Evolutionary conservation across 2,113 vertebrate genomes (phyloP), one percentile per base, ranked within the genome.

Genomic region (Aphelocoma coerulescens): DNA sequence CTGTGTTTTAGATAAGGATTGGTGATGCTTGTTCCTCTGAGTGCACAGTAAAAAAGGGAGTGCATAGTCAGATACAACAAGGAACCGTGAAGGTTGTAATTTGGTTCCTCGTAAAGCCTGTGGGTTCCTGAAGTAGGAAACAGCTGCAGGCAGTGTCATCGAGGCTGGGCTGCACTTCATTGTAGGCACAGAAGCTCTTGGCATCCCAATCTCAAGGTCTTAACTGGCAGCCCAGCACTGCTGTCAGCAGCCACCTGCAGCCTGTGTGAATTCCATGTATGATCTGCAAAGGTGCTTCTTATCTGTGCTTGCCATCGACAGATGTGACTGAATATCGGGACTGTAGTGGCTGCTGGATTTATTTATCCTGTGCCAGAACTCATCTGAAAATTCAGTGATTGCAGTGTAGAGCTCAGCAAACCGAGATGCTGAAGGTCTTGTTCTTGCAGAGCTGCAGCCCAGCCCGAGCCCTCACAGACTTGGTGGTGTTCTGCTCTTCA

Each of bases 191-290:
- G 48, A 28, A 68, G 16, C 35, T 71, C 33, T 46, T 48, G 54
- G n/a, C 22, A 49, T 74, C 55, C 37, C 33, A 7, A 11, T 81
- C 69, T 84, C 30, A 44, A 17, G 65, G 13, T 44, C 6, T 76
- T 28, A 57, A 18, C 21, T 72, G 44, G 13, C 69, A 89, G 22
- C 44, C 14, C 35, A 13, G 13, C 46, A 7, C 30, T 27, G 24
- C 49, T 81, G 24, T 22, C 57, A 71, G 75, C 79, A 59, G n/a
- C n/a, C 43, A 19, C 39, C 39, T 71, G 48, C 46, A 71, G 48
- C 49, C 43, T 39, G 24, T 33, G 6, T 44, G 86, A 49, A 1
- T 33, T 30, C 61, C 2, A 0, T 7, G 7, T 10, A 1, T 5
- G 22, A 32, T 54, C 55, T 84, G 67, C 57, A 74, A 23, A 81